Percentiles rank a stretch among this genome's conserved stretches.
These are phyloP conservation scores for Callopanchax toddi DNA, from an alignment of 2,113 vertebrate species.

Conservation along the genomic window DNA sequence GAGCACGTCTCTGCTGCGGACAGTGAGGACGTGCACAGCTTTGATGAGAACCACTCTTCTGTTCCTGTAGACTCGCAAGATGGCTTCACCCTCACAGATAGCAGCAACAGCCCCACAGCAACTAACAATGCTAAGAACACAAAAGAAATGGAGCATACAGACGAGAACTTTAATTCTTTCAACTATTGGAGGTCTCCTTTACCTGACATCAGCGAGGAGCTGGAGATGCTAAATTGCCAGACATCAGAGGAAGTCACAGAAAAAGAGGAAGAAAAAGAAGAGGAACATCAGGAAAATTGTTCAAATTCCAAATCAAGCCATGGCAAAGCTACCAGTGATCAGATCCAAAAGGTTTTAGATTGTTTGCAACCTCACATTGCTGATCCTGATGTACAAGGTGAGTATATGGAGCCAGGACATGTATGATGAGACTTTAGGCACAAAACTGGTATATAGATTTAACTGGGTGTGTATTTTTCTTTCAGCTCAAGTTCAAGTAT, in stretches of 20 bases:
- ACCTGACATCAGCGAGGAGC: slow-evolving; percentile 87
- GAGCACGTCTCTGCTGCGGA: slow-evolving; percentile 56
- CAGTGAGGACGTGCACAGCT: slow-evolving; percentile 59
- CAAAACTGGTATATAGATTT: not conserved
- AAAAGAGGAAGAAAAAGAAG: slow-evolving; percentile 29
- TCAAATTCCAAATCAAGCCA: slow-evolving; percentile 46
- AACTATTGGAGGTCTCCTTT: slow-evolving; percentile 88
- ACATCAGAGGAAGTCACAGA: slow-evolving; percentile 34
- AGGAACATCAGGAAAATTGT: slow-evolving; percentile 42
- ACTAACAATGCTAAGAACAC: slow-evolving; percentile 57
- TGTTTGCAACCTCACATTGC: slow-evolving; percentile 86
- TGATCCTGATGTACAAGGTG: slow-evolving; percentile 90
- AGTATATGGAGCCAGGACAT: not conserved
- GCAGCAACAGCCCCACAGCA: slow-evolving; percentile 22
- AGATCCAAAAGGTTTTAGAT: slow-evolving; percentile 88
- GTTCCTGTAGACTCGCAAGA: slow-evolving; percentile 6
- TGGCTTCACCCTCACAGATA: slow-evolving; percentile 25
- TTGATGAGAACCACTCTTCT: slow-evolving; percentile 49
- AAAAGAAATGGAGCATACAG: slow-evolving; percentile 61
- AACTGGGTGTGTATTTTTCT: slow-evolving; percentile 15
- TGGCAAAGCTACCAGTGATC: slow-evolving; percentile 80
- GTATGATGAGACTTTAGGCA: not conserved
- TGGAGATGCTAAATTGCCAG: slow-evolving; percentile 81
- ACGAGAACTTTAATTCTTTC: slow-evolving; percentile 84
- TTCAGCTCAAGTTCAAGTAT: slow-evolving; percentile 87